These are phyloP conservation scores for Drosophila subsilvestris DNA, from an alignment of 2,888 invertebrate species.

Conservation along the genomic window DNA sequence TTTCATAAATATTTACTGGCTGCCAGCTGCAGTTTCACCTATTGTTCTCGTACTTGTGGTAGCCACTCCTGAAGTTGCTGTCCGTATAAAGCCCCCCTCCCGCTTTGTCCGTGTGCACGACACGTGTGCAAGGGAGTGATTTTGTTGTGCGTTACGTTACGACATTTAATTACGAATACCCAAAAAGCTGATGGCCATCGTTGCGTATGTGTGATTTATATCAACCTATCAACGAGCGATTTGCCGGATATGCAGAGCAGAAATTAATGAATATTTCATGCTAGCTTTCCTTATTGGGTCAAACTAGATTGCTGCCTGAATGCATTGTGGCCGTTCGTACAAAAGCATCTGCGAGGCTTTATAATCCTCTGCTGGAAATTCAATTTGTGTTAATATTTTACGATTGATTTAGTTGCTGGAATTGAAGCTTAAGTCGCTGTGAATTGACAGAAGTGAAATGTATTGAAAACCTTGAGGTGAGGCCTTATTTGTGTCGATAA, in stretches of 20 bases:
- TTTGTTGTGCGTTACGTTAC: slow-evolving; percentile 29
- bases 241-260: slow-evolving; percentile 9
- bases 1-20: slow-evolving; percentile 61
- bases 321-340: background rate
- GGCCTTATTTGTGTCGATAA: background rate
- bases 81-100: slow-evolving; percentile 37
- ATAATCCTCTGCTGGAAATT: slow-evolving; percentile 1
- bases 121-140: slow-evolving; percentile 6
- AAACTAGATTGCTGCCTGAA: slow-evolving; percentile 6
- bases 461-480: background rate
- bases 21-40: slow-evolving; percentile 44
- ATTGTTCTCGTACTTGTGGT: slow-evolving; percentile 16
- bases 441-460: background rate
- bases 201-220: slow-evolving; percentile 32
- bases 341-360: slow-evolving; percentile 1
- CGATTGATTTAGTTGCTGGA: background rate
- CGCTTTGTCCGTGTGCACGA: background rate
- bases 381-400: slow-evolving; percentile 16
- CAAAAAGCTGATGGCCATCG: slow-evolving; percentile 17
- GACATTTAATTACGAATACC: slow-evolving; percentile 41
- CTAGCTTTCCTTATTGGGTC: background rate
- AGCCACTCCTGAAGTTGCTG: slow-evolving; percentile 3
- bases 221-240: slow-evolving; percentile 7
- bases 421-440: background rate
- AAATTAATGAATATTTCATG: slow-evolving; percentile 25